Base-by-base conservation (phyloP, 23 tunicate species). In the Ciona savignyi region DNA sequence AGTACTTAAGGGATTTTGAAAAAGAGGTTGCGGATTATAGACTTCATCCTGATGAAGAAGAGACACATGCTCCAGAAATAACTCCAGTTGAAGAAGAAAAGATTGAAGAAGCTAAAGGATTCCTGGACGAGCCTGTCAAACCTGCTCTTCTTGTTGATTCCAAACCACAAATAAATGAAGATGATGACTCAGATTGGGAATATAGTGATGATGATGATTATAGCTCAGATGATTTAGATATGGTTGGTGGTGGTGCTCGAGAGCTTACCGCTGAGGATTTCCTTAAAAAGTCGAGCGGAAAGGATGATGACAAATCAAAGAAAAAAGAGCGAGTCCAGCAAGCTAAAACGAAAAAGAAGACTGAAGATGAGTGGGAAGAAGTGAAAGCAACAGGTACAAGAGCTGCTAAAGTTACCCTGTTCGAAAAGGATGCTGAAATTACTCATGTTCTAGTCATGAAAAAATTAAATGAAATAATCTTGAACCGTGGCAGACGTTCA, bases 201-300 rank as follows among this genome's bases (percentile, higher is more conserved):
- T 25, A 2, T 49, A 85, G 83, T 90, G 19, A 84, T 6, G 51
- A 34, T 33, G 29, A 70, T 32, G 93, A 85, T 1, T 70, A 83
- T 26, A 49, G 62, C 26, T 72, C 88, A 19, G 95, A 88, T 81
- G 85, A 77, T 1, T 78, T 82, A 0, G 98, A 81, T 51, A 77
- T 66, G 26, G 85, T 70, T 34, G 93, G 63, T 4, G 15, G 9
- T 6, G 86, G 75, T 2, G 83, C 74, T 32, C 60, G 86, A 60
- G 86, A 85, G 29, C 83, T 84, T 32, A 91, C 98, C 67, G 91
- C 91, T 25, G 98, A 91, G 27, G 84, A 84, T 71, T 91, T 91
- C 65, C 76, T 79, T 34, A 91, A 91, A 73, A 80, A 78, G 63
- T 42, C 81, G 11, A 65, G 56, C 20, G 85, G 66, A 0, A 80